These are phyloP conservation scores for Drosophila trapezifrons DNA, from an alignment of 1,140 invertebrate genomes.

Conservation along the genomic window DNA sequence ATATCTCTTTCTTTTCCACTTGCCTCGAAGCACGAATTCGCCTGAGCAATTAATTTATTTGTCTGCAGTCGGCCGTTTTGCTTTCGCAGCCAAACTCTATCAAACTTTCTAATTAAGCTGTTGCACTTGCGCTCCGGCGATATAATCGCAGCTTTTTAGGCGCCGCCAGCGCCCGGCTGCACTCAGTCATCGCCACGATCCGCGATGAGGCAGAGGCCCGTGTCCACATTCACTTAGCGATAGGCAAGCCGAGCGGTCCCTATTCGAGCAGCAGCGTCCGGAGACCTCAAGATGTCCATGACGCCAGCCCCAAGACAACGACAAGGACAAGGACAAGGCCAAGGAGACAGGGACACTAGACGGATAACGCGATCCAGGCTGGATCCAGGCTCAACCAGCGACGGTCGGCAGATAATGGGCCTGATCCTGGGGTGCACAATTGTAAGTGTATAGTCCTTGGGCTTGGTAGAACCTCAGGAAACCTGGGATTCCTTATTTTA, in stretches of 20 bases:
- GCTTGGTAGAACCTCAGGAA: too few relatives aligned
- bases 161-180: conserved; percentile 59
- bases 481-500: neutral
- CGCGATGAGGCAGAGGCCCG: conserved; percentile 79
- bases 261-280: conserved; percentile 27
- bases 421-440: conserved; percentile 72
- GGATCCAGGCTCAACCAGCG: conserved; percentile 43
- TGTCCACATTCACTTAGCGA: conserved; percentile 45
- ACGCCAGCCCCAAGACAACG: conserved; percentile 29
- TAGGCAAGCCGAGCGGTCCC: conserved; percentile 52
- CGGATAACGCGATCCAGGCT: conserved; percentile 42
- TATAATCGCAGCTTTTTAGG: conserved; percentile 72
- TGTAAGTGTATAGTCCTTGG: conserved; percentile 43
- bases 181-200: conserved; percentile 77
- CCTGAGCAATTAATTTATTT: conserved; percentile 77
- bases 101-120: conserved; percentile 78
- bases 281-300: conserved; percentile 67
- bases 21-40: conserved; percentile 65
- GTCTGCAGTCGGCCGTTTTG: conserved; percentile 48
- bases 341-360: conserved; percentile 36
- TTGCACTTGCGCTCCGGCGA: conserved; percentile 47
- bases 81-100: conserved; percentile 65
- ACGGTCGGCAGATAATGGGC: conserved; percentile 60
- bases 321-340: conserved; percentile 18
- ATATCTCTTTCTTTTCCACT: conserved; percentile 73